Conservation (phyloP, 1,140 invertebrate species). For the Sycophaga agraensis region DNA sequence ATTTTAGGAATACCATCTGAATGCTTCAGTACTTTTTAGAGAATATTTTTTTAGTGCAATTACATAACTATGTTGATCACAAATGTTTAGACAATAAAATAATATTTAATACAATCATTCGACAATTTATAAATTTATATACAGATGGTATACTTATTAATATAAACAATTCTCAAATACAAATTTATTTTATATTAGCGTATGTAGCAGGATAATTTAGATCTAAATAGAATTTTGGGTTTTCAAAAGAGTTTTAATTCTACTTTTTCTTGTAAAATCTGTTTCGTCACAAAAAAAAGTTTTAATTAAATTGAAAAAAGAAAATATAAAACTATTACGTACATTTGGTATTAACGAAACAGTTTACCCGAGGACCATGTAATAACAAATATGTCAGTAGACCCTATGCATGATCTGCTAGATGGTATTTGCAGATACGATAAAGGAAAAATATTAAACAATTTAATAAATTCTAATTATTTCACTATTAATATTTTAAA, state of each 20-base stretch:
- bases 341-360: no score
- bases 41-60: conserved; percentile 21
- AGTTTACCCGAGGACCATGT: no score
- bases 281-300: background rate
- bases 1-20: conserved; percentile 1
- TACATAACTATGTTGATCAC: conserved; percentile 1
- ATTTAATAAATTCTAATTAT: conserved; percentile 28
- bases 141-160: conserved; percentile 3
- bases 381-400: no score
- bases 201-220: conserved; percentile 13
- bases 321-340: no score
- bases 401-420: no score
- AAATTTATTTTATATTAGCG: conserved; percentile 5
- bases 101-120: conserved; percentile 1
- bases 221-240: background rate
- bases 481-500: conserved; percentile 34
- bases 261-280: background rate
- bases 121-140: conserved; percentile 6
- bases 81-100: background rate
- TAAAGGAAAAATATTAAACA: no score
- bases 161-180: background rate
- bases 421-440: no score
- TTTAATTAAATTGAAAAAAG: no score
- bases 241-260: conserved; percentile 5
- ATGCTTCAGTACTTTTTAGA: conserved; percentile 11